Base-by-base conservation (phyloP, 2,113 vertebrate genomes). In the Microcebus tavaratra region DNA sequence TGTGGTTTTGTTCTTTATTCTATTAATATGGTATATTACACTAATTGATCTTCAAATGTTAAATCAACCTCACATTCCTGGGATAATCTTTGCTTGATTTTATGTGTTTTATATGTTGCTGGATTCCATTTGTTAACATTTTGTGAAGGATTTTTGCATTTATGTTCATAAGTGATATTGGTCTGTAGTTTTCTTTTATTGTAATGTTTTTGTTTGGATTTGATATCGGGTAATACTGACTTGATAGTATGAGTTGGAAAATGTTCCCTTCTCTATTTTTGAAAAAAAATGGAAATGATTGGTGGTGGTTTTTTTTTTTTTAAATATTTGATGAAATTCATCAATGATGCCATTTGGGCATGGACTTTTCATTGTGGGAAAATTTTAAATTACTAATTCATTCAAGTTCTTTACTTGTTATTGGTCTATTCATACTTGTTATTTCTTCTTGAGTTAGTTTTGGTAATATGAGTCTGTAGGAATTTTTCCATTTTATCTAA, bases 391-490 rank as follows among this genome's bases (percentile, higher is more conserved):
- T 61, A 55, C 21, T 42, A 84, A 45, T 70, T 84, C 5, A 34
- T 78, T 84, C 5, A 36, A 23, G n/a, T 67, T 88, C 57, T 82
- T 65, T 45, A 29, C 45, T 94, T 81, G n/a, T 67, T 76, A 78
- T 61, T 70, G 61, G 8, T 89, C 61, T 79, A 34, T 79, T 70
- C 39, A 55, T 15, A 96, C 23, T 84, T 95, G 78, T 34, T 8
- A 85, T 90, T 86, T 80, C 15, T 72, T 87, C 55, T 95, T 55
- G 75, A 86, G 34, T 70, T 72, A 76, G 53, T 78, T 53, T 91
- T 88, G 39, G 17, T 91, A 61, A 68, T 55, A 90, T 82, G 34
- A 67, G 14, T 85, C 29, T 78, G 6, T 50, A 45, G 14, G 55
- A 94, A 48, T 73, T 94, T 87, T 81, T 57, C 27, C 34, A 53